phyloP scores from a whole-genome alignment of 2,888 invertebrate species.

The Crepidodera aurea region DNA sequence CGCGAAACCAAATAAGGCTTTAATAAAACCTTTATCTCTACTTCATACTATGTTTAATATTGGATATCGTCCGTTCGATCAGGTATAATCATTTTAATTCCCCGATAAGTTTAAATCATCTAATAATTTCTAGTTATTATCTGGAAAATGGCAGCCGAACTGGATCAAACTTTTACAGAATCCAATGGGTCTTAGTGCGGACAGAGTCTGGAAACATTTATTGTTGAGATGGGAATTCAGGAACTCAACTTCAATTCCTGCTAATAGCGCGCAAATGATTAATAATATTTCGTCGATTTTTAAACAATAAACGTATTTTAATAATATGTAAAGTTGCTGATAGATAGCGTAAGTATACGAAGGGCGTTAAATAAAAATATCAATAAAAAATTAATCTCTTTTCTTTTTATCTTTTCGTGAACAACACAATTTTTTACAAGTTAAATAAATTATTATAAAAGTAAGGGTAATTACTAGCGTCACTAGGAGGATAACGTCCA shows the following conservation, averaged over 20 bases:
- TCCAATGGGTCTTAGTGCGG: conserved; percentile 62
- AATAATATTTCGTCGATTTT: conserved; percentile 51
- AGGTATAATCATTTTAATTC: conserved; percentile 62
- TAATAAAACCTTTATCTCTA: conserved; percentile 63
- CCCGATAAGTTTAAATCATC: background rate
- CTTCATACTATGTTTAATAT: conserved; percentile 84
- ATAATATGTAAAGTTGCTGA: no score
- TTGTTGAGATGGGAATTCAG: conserved; percentile 64
- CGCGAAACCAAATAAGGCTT: conserved; percentile 54
- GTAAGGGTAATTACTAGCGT: background rate
- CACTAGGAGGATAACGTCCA: conserved; percentile 46
- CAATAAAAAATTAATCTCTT: no score
- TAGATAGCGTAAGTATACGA: no score
- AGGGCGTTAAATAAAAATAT: no score
- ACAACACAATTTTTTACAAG: conserved; percentile 9
- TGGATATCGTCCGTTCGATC: conserved; percentile 77
- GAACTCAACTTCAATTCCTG: conserved; percentile 50
- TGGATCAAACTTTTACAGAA: conserved; percentile 63
- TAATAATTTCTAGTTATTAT: conserved; percentile 59
- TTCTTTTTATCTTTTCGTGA: conserved; percentile 2
- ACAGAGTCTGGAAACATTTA: conserved; percentile 63
- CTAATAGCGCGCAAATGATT: conserved; percentile 55
- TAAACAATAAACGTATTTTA: conserved; percentile 46
- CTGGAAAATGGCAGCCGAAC: conserved; percentile 62
- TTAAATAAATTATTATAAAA: background rate